A percentile compares a stretch with the other conserved stretches of the same genome.
These are phyloP conservation scores for Lasioglossum marginatum DNA, from an alignment of 2,888 invertebrate genomes.

Conservation along the genomic window DNA sequence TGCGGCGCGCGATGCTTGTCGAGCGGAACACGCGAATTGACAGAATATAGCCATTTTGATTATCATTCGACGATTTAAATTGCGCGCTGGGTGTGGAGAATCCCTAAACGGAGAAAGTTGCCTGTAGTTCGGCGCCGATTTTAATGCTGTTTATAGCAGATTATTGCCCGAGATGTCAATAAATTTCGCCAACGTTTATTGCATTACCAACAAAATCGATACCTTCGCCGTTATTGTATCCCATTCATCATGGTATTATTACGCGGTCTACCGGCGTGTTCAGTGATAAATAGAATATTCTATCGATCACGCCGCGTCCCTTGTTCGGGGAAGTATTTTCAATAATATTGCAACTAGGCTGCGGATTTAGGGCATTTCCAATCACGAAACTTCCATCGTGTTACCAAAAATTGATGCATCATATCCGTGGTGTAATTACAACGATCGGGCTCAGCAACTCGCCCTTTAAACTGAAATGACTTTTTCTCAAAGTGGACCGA, in stretches of 20 bases:
- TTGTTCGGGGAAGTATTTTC: background rate
- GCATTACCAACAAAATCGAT: background rate
- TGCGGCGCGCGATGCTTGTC: background rate
- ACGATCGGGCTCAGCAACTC: background rate
- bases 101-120: background rate
- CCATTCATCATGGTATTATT: background rate
- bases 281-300: conserved; percentile 6
- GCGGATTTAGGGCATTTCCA: background rate
- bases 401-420: background rate
- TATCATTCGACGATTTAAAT: background rate
- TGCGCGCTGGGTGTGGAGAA: background rate
- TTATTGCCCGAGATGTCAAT: background rate
- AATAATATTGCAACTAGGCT: background rate
- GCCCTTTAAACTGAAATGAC: background rate
- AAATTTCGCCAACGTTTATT: conserved; percentile 6
- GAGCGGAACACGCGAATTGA: background rate
- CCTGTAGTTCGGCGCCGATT: background rate
- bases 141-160: background rate
- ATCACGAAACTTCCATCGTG: background rate
- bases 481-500: background rate
- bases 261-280: background rate
- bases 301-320: background rate
- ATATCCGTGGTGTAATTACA: background rate
- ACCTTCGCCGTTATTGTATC: background rate
- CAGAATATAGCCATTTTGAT: background rate